Evolutionary conservation across 2,113 vertebrate genomes (phyloP).

Genomic region (Pseudonaja textilis): DNA sequence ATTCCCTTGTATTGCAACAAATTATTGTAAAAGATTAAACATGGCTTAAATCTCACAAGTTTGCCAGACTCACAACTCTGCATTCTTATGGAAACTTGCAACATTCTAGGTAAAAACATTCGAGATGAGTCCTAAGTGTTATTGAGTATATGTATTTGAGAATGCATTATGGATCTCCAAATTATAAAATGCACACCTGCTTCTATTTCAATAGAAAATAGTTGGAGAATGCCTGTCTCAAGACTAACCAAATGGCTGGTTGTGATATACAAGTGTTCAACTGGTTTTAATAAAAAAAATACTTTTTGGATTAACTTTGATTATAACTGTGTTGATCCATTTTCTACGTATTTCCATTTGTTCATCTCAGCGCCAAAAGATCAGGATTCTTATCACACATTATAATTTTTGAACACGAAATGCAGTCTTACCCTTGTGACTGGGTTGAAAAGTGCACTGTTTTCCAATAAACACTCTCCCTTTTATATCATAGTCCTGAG

Average conservation of each 20-base stretch:
- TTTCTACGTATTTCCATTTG: neutral
- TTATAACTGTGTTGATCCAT: neutral
- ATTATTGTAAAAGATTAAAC: neutral
- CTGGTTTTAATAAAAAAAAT: neutral
- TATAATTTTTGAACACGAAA: neutral
- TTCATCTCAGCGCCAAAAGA: neutral
- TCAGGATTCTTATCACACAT: neutral
- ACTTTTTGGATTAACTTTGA: neutral
- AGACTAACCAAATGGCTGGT: neutral
- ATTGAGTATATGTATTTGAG: neutral
- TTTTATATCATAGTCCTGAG: neutral
- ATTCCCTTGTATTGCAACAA: neutral
- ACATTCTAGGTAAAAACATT: neutral
- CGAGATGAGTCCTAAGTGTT: neutral
- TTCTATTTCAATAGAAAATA: neutral
- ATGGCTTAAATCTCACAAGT: neutral
- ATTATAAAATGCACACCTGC: neutral
- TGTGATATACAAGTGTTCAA: neutral
- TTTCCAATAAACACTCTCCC: neutral
- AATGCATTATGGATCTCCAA: neutral
- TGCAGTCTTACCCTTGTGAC: neutral
- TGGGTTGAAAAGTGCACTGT: neutral
- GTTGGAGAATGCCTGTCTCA: neutral
- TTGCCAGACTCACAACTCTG: neutral
- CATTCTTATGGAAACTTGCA: neutral